Evolutionary conservation across 2,888 invertebrate genomes (phyloP).

Genomic region (Disparrhopalites patrizii): DNA sequence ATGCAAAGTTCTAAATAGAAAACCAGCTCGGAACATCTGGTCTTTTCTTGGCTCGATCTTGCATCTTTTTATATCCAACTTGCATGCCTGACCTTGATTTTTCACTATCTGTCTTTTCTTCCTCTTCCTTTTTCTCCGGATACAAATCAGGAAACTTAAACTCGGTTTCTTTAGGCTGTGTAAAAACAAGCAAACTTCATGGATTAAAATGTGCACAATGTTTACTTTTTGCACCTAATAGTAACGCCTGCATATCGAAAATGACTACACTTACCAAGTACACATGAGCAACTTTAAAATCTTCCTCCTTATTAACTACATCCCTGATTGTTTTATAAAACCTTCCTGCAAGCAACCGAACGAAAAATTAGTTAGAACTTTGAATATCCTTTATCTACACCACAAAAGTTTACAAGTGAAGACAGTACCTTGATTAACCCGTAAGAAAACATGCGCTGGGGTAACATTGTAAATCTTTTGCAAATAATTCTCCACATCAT

Average conservation of each 20-base stretch:
- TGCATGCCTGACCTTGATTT: constrained; percentile 63
- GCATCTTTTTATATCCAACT: constrained; percentile 58
- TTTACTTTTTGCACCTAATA: not conserved
- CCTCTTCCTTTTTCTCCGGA: constrained; percentile 51
- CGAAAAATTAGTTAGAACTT: not conserved
- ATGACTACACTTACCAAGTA: constrained; percentile 61
- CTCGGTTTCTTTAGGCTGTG: constrained; percentile 65
- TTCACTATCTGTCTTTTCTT: constrained; percentile 59
- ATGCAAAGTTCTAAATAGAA: constrained; percentile 41
- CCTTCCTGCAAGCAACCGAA: constrained; percentile 49
- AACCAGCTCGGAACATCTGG: constrained; percentile 77
- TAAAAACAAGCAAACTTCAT: constrained; percentile 47
- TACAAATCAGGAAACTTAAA: constrained; percentile 77
- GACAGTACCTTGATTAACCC: constrained; percentile 64
- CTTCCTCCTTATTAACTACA: constrained; percentile 70
- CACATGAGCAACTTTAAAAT: constrained; percentile 74
- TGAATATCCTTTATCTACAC: not conserved
- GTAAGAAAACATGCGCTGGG: constrained; percentile 70
- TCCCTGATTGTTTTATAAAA: constrained; percentile 58
- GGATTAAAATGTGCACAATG: not conserved
- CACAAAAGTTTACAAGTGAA: not conserved
- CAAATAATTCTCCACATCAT: constrained; percentile 87
- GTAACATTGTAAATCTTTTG: constrained; percentile 91
- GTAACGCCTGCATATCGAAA: too few species aligned
- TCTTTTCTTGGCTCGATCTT: constrained; percentile 63